A percentile compares a stretch with the other conserved stretches of the same genome.
Evolutionary conservation across 2,888 invertebrate genomes (phyloP).

Genomic region (Andrena fulva): DNA sequence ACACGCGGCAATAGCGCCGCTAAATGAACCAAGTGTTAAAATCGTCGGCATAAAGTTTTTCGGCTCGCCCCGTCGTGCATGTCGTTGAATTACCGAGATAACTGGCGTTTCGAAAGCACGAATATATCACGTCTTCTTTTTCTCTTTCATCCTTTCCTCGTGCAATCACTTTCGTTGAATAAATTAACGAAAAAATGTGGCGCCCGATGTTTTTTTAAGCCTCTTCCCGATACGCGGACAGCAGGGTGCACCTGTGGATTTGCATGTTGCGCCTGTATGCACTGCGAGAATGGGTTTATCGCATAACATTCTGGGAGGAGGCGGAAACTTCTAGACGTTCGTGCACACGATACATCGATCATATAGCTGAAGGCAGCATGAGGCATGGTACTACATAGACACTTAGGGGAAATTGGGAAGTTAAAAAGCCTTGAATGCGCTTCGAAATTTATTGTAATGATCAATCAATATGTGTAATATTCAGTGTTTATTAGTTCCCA

Average conservation of each 20-base stretch:
- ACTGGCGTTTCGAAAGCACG: constrained; percentile 8
- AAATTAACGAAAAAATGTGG: constrained; percentile 13
- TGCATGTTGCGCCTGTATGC: constrained; percentile 62
- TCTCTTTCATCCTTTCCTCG: not conserved
- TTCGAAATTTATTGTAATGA: constrained; percentile 12
- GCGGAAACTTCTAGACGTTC: too few relatives aligned
- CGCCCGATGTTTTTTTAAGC: not conserved
- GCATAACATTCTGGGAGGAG: constrained; percentile 5
- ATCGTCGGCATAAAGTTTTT: constrained; percentile 35
- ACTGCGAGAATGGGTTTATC: constrained; percentile 32
- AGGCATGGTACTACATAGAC: not conserved
- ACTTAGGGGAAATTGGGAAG: constrained; percentile 2
- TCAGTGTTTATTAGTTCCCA: constrained; percentile 34
- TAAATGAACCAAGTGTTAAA: constrained; percentile 63
- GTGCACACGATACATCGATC: too few relatives aligned
- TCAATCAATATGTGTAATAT: constrained; percentile 24
- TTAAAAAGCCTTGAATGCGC: not conserved
- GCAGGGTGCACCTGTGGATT: constrained; percentile 72
- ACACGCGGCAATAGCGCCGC: constrained; percentile 45
- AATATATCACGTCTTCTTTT: not conserved
- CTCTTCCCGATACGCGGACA: constrained; percentile 3
- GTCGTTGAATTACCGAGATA: constrained; percentile 41
- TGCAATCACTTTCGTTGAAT: constrained; percentile 20
- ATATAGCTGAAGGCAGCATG: not conserved
- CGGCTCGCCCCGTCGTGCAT: constrained; percentile 7